These are phyloP conservation scores for Channa maculata DNA, from an alignment of 2,113 vertebrate species.

Conservation along the genomic window DNA sequence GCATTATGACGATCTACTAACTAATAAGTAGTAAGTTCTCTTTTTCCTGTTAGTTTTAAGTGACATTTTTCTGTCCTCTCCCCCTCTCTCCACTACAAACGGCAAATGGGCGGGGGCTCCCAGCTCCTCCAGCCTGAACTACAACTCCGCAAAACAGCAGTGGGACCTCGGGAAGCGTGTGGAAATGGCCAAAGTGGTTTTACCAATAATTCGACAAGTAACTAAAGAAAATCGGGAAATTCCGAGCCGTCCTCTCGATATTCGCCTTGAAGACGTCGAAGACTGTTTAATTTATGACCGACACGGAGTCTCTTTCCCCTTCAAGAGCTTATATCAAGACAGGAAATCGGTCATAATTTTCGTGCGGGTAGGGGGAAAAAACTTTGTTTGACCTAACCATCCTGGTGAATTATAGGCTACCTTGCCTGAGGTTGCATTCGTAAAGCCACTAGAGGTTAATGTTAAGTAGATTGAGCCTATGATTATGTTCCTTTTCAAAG, in stretches of 20 bases:
- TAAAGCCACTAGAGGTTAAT: neutral
- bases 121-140: conserved; percentile 37
- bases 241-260: neutral
- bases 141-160: conserved; percentile 71
- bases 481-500: neutral
- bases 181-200: conserved; percentile 64
- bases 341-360: conserved; percentile 89
- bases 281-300: conserved; percentile 83
- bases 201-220: conserved; percentile 86
- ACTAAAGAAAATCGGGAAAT: conserved; percentile 6
- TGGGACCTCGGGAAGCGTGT: conserved; percentile 29
- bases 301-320: conserved; percentile 75
- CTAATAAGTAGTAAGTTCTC: too few species aligned
- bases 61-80: neutral
- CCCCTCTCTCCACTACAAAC: neutral
- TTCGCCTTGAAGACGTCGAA: conserved; percentile 74
- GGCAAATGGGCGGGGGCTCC: conserved; percentile 64
- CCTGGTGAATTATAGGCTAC: neutral
- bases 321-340: conserved; percentile 84
- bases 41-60: neutral
- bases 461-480: neutral
- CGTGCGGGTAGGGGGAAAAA: conserved; percentile 87
- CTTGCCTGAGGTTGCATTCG: neutral
- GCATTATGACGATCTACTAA: too few species aligned
- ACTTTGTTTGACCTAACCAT: conserved; percentile 17